Percentiles rank a stretch among this genome's conserved stretches.
Evolutionary conservation across 2,888 invertebrate species (phyloP).

Genomic region (Drosophila hawaiiensis): DNA sequence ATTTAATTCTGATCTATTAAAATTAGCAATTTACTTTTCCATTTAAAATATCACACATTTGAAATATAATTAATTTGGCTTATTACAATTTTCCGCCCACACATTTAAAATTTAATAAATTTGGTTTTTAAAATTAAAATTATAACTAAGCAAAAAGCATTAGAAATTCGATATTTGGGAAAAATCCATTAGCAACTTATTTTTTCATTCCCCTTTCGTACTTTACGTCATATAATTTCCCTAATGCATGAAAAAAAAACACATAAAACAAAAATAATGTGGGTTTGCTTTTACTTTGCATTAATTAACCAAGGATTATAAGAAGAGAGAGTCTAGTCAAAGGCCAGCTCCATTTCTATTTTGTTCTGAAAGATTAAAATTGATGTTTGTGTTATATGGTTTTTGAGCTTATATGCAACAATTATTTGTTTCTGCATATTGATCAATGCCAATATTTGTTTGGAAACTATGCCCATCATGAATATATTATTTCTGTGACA

Average conservation of each 20-base stretch:
- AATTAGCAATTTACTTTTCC: neutral
- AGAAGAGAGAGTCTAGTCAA: neutral
- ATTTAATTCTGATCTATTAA: neutral
- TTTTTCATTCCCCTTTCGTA: neutral
- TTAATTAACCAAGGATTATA: neutral
- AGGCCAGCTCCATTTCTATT: conserved; percentile 4
- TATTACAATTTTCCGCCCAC: too few relatives aligned
- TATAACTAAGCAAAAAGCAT: neutral
- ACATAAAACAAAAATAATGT: conserved; percentile 3
- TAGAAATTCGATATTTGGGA: neutral
- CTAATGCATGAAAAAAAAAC: conserved; percentile 50
- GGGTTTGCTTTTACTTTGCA: neutral
- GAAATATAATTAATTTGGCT: too few relatives aligned
- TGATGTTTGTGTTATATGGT: conserved; percentile 15
- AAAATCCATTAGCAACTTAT: too few relatives aligned
- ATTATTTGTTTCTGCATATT: conserved; percentile 34
- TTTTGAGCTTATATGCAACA: conserved; percentile 23
- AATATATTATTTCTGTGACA: conserved; percentile 58
- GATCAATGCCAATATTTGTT: conserved; percentile 1
- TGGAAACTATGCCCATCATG: conserved; percentile 11
- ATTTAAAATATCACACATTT: too few relatives aligned
- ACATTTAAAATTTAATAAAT: neutral
- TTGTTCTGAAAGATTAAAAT: neutral
- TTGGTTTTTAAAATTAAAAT: neutral
- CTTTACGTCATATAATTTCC: conserved; percentile 41